A percentile compares a stretch with the other conserved stretches of the same genome.
phyloP scores from a whole-genome alignment of 2,888 invertebrate species.

The Exocentrus adspersus region DNA sequence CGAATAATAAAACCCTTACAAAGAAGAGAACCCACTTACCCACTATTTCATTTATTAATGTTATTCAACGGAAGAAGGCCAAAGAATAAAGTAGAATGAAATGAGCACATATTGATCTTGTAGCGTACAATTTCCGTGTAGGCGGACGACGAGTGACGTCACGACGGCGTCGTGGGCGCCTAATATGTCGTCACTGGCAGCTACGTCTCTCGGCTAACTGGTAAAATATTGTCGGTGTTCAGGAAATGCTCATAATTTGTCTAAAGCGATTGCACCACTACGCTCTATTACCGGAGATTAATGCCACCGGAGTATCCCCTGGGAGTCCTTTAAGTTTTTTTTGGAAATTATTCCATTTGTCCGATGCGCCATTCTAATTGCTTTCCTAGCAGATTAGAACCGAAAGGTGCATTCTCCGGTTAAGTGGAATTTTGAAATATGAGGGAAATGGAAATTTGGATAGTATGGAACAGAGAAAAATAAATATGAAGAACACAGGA shows the following conservation, averaged over 20 bases:
- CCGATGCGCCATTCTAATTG: not conserved
- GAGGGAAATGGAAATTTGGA: too few species aligned
- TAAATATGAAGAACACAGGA: too few species aligned
- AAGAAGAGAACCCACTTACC: conserved; percentile 18
- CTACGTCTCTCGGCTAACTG: conserved; percentile 16
- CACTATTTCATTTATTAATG: conserved; percentile 13
- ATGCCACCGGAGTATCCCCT: not conserved
- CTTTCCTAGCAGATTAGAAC: not conserved
- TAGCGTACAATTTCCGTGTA: conserved; percentile 30
- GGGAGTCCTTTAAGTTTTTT: conserved; percentile 1
- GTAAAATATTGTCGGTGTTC: conserved; percentile 30
- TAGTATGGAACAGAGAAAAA: too few species aligned
- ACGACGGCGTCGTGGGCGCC: conserved; percentile 25
- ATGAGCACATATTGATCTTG: conserved; percentile 29
- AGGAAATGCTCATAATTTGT: conserved; percentile 31
- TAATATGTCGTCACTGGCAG: conserved; percentile 25
- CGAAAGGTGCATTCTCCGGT: too few species aligned
- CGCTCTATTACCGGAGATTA: conserved; percentile 16
- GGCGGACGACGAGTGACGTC: conserved; percentile 18
- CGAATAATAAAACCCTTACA: conserved; percentile 14
- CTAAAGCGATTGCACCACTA: conserved; percentile 26
- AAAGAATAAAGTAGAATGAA: conserved; percentile 14
- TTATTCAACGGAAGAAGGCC: conserved; percentile 6
- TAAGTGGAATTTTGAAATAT: too few species aligned
- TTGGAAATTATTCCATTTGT: not conserved